Base-by-base conservation (phyloP, 2,797 vertebrate species). In the Phyllotis vaccarum region DNA sequence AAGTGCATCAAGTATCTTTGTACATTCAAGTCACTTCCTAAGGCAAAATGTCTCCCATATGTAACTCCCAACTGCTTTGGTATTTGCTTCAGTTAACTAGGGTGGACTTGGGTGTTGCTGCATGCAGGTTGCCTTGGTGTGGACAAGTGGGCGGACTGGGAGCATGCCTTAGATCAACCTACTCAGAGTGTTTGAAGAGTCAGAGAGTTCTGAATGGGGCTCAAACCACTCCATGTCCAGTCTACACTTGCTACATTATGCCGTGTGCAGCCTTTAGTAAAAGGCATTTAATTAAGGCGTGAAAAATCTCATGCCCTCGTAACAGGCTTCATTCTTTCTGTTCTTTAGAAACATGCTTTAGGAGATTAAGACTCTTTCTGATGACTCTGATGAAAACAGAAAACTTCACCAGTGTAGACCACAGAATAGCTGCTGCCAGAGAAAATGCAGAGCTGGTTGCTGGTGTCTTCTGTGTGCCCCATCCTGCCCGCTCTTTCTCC, bases 11-110 rank as follows among this genome's bases (percentile, higher is more conserved):
- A 98, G 98, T 98, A 98, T 98, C 98, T 99, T 99, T 99, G 98
- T 99, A 99, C 99, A 99, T 99, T 99, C 99, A 99, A 98, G 98
- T 99, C 98, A 98, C 98, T 98, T 99, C 98, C 99, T 99, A 99
- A 99, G 99, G 99, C 98, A 99, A 98, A 98, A 98, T 98, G 97
- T 98, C 99, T 99, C 98, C 98, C 97, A 14, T 97, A 96, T 98
- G 97, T 98, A 98, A 98, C 97, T 99, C 98, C 98, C 95, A 40
- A 98, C 98, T 64, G 98, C 99, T 99, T 99, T 99, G 99, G 99
- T 99, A 98, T 99, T 98, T 98, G 98, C 98, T 99, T 99, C 97
- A 98, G 98, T 98, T 98, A 97, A 98, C 96, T 4, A 11, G 98
- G 98, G 98, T 98, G 98, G 98, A 98, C 96, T 92, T 97, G 95